Conservation (phyloP, 2,888 invertebrate species). For the Thumatha senex region DNA sequence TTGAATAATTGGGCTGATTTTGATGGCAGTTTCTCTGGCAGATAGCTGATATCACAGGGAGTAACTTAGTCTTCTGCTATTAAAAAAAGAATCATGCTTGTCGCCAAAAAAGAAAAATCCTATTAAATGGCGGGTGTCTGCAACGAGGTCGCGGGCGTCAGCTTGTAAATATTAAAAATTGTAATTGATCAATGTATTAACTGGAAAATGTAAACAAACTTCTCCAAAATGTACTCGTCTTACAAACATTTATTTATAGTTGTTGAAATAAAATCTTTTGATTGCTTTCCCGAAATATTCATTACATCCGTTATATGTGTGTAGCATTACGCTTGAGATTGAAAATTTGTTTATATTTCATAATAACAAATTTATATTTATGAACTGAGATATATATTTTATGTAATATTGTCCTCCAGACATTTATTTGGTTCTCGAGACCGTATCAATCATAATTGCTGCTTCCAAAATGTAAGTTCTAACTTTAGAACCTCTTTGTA, state of each 20-base stretch:
- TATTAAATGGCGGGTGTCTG: no score
- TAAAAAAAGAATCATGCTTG: no score
- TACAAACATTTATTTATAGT: neutral
- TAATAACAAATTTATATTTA: constrained; percentile 7
- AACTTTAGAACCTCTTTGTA: neutral
- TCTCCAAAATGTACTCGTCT: neutral
- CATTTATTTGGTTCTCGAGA: neutral
- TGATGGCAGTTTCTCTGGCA: no score
- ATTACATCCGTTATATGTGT: neutral
- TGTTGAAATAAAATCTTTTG: constrained; percentile 6
- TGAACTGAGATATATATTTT: neutral
- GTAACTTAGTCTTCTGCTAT: no score
- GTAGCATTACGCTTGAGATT: neutral
- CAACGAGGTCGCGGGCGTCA: no score
- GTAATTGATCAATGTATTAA: neutral
- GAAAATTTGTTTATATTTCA: constrained; percentile 1
- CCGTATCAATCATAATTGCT: neutral
- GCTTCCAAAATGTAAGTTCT: neutral
- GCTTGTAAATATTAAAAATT: neutral
- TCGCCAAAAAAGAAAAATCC: no score
- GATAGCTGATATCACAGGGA: no score
- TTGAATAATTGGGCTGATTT: no score
- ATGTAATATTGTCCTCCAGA: neutral
- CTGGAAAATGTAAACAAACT: neutral
- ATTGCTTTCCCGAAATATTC: constrained; percentile 2